phyloP scores from a whole-genome alignment of 2,113 vertebrate genomes.

The Aleadryas rufinucha region DNA sequence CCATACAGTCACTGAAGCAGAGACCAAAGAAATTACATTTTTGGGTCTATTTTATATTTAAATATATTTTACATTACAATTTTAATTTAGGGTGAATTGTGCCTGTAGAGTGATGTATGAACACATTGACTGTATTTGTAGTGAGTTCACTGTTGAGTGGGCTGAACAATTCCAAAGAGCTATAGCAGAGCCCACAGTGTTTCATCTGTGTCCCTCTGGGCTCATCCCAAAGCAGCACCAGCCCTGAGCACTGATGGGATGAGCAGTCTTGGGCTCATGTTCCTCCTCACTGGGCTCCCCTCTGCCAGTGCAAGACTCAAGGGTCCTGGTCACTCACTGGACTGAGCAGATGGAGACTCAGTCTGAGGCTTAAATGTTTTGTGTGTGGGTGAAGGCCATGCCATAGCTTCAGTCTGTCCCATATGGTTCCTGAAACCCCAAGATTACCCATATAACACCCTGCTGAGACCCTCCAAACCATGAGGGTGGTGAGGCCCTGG shows the following conservation, averaged over 20 bases:
- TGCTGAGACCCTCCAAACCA: neutral
- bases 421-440: neutral
- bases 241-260: neutral
- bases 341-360: neutral
- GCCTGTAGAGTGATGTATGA: neutral
- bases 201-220: neutral
- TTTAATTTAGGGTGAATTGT: neutral
- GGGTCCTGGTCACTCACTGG: neutral
- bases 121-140: neutral
- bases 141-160: neutral
- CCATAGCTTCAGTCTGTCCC: neutral
- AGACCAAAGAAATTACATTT: neutral
- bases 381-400: neutral
- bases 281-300: neutral
- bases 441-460: neutral
- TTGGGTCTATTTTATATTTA: neutral
- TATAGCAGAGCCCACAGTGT: neutral
- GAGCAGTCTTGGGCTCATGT: neutral
- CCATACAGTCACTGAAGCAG: neutral
- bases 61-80: neutral
- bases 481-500: neutral
- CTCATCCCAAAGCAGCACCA: neutral
- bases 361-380: neutral
- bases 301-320: neutral
- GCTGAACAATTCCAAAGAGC: neutral